Evolutionary conservation across 1,140 invertebrate genomes (phyloP).

Genomic region (Metaphire vulgaris): DNA sequence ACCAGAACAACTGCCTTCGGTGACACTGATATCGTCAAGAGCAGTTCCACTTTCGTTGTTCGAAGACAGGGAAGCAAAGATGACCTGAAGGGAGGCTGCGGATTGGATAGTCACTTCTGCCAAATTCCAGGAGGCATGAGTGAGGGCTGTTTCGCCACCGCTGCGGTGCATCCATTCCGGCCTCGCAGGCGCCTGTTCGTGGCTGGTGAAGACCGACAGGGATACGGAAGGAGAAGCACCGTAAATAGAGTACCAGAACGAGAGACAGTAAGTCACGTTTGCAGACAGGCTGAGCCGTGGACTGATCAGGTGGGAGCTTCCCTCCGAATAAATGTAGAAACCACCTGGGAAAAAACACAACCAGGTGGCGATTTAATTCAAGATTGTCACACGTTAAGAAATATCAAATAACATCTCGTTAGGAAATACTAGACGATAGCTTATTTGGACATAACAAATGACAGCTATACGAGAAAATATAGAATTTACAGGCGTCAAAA

Average conservation of each 20-base stretch:
- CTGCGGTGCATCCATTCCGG: neutral
- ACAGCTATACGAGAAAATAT: too few species aligned
- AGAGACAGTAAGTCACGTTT: neutral
- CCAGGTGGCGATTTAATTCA: too few species aligned
- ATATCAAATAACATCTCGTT: too few species aligned
- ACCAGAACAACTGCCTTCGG: neutral
- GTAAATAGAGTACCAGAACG: neutral
- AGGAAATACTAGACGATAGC: too few species aligned
- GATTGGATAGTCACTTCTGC: neutral
- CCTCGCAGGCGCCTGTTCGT: neutral
- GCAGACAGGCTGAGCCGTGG: neutral
- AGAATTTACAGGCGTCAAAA: too few species aligned
- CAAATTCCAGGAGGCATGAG: neutral
- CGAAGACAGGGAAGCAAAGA: neutral
- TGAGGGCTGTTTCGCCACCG: neutral
- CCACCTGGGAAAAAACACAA: too few species aligned
- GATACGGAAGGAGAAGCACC: neutral
- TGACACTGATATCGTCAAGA: neutral
- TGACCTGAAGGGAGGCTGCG: neutral
- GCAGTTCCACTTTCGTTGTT: neutral
- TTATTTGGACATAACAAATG: too few species aligned
- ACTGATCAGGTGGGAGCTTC: neutral
- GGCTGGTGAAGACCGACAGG: neutral
- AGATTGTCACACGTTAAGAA: too few species aligned
- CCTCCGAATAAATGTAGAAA: neutral